Evolutionary conservation across 2,113 vertebrate genomes (phyloP).

Genomic region (Coregonus clupeaformis): DNA sequence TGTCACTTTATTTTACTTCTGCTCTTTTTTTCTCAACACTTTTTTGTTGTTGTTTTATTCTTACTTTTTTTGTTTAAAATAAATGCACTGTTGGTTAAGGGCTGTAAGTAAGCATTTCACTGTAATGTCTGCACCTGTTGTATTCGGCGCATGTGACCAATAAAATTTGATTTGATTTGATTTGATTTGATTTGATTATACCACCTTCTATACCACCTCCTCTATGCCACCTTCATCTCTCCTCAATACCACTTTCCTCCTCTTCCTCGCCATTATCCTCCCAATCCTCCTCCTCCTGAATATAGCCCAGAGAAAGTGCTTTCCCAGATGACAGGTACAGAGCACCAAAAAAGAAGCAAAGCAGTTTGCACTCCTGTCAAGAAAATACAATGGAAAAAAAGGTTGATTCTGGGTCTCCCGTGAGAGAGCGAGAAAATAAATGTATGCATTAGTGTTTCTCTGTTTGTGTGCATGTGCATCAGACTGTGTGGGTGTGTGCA

Average conservation of each 20-base stretch:
- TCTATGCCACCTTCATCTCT: neutral
- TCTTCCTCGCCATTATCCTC: neutral
- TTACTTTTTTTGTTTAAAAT: no score
- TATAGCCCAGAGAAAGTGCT: constrained; percentile 42
- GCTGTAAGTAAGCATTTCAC: no score
- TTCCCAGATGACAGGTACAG: constrained; percentile 35
- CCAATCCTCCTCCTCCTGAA: constrained; percentile 21
- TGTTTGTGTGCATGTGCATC: neutral
- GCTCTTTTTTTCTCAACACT: no score
- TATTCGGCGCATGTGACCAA: no score
- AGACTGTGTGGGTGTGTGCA: neutral
- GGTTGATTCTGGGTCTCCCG: constrained; percentile 40
- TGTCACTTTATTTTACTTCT: no score
- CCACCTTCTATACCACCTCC: no score
- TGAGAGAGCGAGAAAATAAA: constrained; percentile 24
- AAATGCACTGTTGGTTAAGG: no score
- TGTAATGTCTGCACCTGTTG: no score
- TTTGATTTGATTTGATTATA: no score
- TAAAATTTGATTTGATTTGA: no score
- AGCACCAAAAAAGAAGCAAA: neutral
- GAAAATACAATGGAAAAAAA: constrained; percentile 40
- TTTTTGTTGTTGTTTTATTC: no score
- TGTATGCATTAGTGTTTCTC: constrained; percentile 23
- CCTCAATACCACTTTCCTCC: neutral
- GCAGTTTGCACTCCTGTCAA: constrained; percentile 51